phyloP scores from a whole-genome alignment of 2,888 invertebrate species.

The Belgica antarctica region DNA sequence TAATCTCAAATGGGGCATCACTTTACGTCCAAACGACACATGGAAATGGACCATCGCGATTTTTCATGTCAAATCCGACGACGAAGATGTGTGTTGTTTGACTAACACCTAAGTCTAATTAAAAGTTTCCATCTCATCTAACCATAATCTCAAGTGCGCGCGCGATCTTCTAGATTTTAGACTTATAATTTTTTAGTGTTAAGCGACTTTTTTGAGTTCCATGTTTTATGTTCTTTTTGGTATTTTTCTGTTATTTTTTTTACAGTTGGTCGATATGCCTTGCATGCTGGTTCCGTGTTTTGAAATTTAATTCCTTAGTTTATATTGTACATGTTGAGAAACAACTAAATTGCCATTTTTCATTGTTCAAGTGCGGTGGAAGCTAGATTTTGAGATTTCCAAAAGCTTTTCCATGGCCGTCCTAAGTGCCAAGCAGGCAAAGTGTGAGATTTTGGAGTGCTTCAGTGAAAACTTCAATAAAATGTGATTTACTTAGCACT shows the following conservation, averaged over 20 bases:
- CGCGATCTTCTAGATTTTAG: not conserved
- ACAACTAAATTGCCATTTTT: not conserved
- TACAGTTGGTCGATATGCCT: constrained; percentile 56
- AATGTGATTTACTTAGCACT: too few relatives aligned
- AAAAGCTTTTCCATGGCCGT: too few relatives aligned
- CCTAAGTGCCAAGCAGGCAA: too few relatives aligned
- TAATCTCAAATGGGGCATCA: constrained; percentile 10
- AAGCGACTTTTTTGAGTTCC: constrained; percentile 3
- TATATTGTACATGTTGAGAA: constrained; percentile 1
- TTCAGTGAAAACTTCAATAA: too few relatives aligned
- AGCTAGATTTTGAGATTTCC: too few relatives aligned
- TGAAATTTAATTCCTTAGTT: constrained; percentile 47
- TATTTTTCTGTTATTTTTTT: constrained; percentile 49
- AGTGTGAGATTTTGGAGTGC: not conserved
- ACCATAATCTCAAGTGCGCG: not conserved
- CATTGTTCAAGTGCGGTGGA: not conserved
- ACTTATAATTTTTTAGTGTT: constrained; percentile 30
- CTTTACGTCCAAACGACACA: constrained; percentile 22
- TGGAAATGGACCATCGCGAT: not conserved
- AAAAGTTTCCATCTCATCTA: constrained; percentile 39
- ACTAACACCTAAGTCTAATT: constrained; percentile 27
- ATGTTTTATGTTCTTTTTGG: constrained; percentile 45
- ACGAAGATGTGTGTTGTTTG: not conserved
- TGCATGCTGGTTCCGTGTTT: constrained; percentile 58
- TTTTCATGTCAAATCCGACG: not conserved